phyloP scores from a whole-genome alignment of 2,888 invertebrate genomes.

The Pyrrhosoma nymphula region DNA sequence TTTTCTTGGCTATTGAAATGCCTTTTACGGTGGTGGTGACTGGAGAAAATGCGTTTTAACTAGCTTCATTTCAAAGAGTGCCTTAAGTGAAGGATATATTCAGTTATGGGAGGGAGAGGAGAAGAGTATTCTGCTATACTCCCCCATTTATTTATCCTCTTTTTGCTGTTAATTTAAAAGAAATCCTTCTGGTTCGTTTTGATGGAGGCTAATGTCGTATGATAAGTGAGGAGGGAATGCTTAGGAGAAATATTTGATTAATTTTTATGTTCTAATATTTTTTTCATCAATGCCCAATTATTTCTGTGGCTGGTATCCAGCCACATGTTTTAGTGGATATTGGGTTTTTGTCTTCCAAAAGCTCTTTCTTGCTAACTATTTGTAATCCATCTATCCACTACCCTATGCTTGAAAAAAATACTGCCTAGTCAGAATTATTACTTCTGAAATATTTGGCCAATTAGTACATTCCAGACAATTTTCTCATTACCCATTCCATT shows the following conservation, averaged over 20 bases:
- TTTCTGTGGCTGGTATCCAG: constrained; percentile 60
- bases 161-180: constrained; percentile 15
- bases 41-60: constrained; percentile 51
- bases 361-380: constrained; percentile 43
- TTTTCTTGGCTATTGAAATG: constrained; percentile 51
- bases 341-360: constrained; percentile 47
- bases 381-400: constrained; percentile 27
- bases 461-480: background rate
- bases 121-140: constrained; percentile 24
- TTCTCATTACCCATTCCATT: background rate
- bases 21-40: constrained; percentile 53
- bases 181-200: background rate
- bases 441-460: background rate
- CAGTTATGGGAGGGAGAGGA: constrained; percentile 34
- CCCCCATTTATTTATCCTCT: constrained; percentile 52
- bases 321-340: constrained; percentile 35
- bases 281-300: constrained; percentile 35
- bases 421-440: constrained; percentile 52
- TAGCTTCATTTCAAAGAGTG: background rate
- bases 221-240: constrained; percentile 31
- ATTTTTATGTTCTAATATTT: constrained; percentile 40
- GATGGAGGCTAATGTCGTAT: background rate
- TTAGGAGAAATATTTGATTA: constrained; percentile 36
- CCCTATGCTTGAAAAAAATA: constrained; percentile 21
- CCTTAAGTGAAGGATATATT: constrained; percentile 42